These are phyloP conservation scores for Brachyptera putata DNA, from an alignment of 2,888 invertebrate genomes.

Conservation along the genomic window DNA sequence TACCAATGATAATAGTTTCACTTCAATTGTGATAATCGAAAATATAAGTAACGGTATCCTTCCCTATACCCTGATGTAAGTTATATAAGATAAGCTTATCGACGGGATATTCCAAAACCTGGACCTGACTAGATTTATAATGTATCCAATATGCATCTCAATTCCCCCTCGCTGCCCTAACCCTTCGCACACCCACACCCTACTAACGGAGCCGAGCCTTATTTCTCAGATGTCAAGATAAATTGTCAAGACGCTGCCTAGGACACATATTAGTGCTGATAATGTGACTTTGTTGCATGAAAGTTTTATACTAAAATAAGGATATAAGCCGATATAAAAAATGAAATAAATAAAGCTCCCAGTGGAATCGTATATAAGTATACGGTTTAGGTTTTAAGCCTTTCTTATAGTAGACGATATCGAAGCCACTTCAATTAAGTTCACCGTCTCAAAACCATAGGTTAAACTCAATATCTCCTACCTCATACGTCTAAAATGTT, in stretches of 20 bases:
- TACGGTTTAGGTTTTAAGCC: no score
- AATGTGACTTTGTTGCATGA: not conserved
- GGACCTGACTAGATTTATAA: constrained; percentile 15
- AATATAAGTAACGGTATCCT: no score
- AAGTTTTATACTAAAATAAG: no score
- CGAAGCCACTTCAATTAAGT: constrained; percentile 20
- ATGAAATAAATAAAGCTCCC: constrained; percentile 3
- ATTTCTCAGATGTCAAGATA: no score
- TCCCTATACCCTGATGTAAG: no score
- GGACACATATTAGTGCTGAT: not conserved
- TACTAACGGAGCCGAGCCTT: no score
- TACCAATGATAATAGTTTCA: no score
- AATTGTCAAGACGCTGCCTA: not conserved
- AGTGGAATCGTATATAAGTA: not conserved
- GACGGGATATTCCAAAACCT: constrained; percentile 1
- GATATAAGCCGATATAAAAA: not conserved
- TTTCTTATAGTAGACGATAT: not conserved
- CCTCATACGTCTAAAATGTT: constrained; percentile 8
- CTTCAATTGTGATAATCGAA: no score
- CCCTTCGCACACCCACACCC: not conserved
- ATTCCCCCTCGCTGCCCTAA: not conserved
- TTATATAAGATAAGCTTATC: constrained; percentile 13
- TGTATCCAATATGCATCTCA: constrained; percentile 13
- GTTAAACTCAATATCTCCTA: constrained; percentile 6
- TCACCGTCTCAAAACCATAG: not conserved